Percentiles rank a stretch among this genome's conserved stretches.
These are phyloP conservation scores for Odontamblyopus rebecca DNA, from an alignment of 2,797 vertebrate genomes.

Conservation along the genomic window DNA sequence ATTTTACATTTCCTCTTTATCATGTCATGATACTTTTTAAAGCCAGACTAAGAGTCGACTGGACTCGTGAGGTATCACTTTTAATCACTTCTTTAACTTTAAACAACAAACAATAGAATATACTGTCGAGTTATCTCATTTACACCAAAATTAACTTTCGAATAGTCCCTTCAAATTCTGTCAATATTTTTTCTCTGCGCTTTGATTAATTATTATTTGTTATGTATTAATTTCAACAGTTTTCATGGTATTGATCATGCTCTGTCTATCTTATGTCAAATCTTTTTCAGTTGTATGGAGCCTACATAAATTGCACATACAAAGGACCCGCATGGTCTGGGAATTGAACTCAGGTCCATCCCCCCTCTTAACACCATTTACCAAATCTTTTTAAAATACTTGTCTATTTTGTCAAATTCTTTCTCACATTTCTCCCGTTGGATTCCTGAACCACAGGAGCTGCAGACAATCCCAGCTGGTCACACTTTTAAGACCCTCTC, in stretches of 20 bases:
- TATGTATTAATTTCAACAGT: too few species aligned
- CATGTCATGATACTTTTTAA: slow-evolving; percentile 1
- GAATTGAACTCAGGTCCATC: too few species aligned
- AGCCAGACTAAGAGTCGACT: not conserved
- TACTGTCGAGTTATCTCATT: not conserved
- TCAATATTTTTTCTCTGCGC: too few species aligned
- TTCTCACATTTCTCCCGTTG: not conserved
- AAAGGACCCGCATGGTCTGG: too few species aligned
- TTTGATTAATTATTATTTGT: too few species aligned
- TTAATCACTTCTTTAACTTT: not conserved
- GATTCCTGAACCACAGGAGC: slow-evolving; percentile 9
- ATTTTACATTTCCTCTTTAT: not conserved
- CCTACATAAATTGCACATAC: too few species aligned
- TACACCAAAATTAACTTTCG: not conserved
- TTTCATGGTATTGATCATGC: too few species aligned
- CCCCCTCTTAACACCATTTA: too few species aligned
- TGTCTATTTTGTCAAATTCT: not conserved
- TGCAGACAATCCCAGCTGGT: slow-evolving; percentile 8
- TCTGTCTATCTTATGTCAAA: too few species aligned
- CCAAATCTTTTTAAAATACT: not conserved
- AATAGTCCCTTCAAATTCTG: not conserved
- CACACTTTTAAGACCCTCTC: slow-evolving; percentile 14
- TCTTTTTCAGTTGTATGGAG: too few species aligned
- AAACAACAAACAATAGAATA: not conserved
- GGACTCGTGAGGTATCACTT: not conserved